Percentiles rank a stretch among this genome's conserved stretches.
phyloP scores from a whole-genome alignment of 1,140 invertebrate species.

The Leptinotarsa defecta region DNA sequence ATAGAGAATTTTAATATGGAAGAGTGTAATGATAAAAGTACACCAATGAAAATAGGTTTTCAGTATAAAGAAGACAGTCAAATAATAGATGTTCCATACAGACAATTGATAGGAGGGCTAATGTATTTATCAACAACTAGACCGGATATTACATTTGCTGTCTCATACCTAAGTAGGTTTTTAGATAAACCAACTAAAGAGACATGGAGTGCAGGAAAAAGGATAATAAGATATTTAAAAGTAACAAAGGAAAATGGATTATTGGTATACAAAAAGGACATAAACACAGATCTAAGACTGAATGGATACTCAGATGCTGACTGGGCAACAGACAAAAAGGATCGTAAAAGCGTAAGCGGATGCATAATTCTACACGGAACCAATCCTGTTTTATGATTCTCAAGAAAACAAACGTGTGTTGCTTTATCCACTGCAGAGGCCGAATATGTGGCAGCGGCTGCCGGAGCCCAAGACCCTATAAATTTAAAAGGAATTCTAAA shows the following conservation, averaged over 20 bases:
- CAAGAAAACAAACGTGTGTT: conserved; percentile 18
- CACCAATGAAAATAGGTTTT: conserved; percentile 8
- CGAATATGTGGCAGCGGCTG: conserved; percentile 15
- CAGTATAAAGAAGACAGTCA: not conserved
- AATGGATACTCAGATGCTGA: conserved; percentile 6
- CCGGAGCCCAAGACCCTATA: conserved; percentile 3
- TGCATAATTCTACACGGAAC: conserved; percentile 8
- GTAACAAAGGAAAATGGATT: not conserved
- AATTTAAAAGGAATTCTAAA: conserved; percentile 22
- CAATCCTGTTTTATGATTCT: conserved; percentile 7
- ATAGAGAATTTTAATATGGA: not conserved
- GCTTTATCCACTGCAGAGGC: conserved; percentile 14
- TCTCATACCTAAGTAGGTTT: conserved; percentile 13
- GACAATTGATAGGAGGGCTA: conserved; percentile 10
- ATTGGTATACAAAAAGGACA: not conserved
- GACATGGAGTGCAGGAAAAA: conserved; percentile 13
- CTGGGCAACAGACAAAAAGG: conserved; percentile 13
- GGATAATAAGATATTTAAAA: conserved; percentile 9
- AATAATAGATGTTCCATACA: conserved; percentile 12
- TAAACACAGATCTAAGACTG: no score
- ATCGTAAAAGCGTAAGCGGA: conserved; percentile 13
- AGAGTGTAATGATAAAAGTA: not conserved
- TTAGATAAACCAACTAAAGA: conserved; percentile 4
- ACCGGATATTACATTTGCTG: conserved; percentile 1
- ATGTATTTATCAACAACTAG: conserved; percentile 15